These are phyloP conservation scores for Brachypodius melanocephalos DNA, from an alignment of 2,113 vertebrate genomes.

Conservation along the genomic window DNA sequence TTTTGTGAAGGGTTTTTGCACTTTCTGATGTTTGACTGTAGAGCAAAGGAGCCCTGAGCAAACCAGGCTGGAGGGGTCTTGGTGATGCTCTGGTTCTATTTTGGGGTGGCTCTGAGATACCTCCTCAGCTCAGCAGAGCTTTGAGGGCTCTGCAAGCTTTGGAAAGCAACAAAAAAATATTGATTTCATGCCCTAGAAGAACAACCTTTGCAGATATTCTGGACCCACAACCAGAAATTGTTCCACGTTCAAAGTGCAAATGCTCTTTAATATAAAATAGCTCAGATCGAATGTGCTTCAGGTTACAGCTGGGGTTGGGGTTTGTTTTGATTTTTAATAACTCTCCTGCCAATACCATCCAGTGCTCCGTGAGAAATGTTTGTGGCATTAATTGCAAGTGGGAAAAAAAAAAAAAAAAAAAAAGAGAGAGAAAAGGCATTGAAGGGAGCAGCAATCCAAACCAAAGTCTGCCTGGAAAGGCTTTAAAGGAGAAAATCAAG, in stretches of 20 bases:
- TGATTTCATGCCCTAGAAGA: not conserved
- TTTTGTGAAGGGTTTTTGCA: not conserved
- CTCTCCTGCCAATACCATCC: not conserved
- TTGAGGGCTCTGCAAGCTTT: not conserved
- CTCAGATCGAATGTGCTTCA: not conserved
- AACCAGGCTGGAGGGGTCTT: not conserved
- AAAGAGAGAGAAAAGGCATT: too few species aligned
- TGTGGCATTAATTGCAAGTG: not conserved
- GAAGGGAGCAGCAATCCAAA: not conserved
- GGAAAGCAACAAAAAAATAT: not conserved
- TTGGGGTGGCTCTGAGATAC: rapidly evolving
- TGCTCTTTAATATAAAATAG: not conserved
- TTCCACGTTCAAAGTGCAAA: not conserved
- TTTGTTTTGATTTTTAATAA: slow-evolving; percentile 23
- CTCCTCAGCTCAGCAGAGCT: not conserved
- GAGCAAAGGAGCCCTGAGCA: not conserved
- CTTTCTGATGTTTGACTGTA: not conserved
- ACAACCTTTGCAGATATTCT: rapidly evolving
- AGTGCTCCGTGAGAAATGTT: not conserved
- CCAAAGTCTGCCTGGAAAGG: slow-evolving; percentile 40
- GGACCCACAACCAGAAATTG: not conserved
- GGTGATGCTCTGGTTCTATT: not conserved
- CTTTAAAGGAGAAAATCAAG: slow-evolving; percentile 20
- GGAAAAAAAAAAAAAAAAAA: too few species aligned
- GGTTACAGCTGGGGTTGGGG: not conserved